A percentile compares a stretch with the other conserved stretches of the same genome.
Evolutionary conservation across 2,113 vertebrate genomes (phyloP).

Genomic region (Vulpes vulpes): DNA sequence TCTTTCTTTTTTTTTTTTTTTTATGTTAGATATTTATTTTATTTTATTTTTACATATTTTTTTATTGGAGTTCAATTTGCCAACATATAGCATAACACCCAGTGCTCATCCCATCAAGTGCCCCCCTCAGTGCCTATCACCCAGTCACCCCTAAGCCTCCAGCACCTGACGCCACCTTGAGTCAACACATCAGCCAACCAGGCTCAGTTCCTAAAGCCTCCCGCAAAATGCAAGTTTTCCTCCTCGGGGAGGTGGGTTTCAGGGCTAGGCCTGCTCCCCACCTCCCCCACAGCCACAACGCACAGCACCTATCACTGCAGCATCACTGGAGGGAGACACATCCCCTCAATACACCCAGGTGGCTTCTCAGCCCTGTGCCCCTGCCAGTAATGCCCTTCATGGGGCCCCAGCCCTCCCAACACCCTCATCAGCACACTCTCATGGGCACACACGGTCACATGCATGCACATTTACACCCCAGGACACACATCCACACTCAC

Average conservation of each 20-base stretch:
- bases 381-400: not conserved
- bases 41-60: too few species aligned
- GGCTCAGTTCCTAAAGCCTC: not conserved
- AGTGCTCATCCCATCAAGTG: too few species aligned
- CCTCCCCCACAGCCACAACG: not conserved
- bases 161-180: not conserved
- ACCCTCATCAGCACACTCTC: not conserved
- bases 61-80: too few species aligned
- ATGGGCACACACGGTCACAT: too few species aligned
- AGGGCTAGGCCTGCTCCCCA: not conserved
- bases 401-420: not conserved
- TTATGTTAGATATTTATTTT: too few species aligned
- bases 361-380: not conserved
- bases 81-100: too few species aligned
- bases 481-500: not conserved
- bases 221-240: not conserved
- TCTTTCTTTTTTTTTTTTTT: too few species aligned
- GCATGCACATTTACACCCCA: not conserved
- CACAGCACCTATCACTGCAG: not conserved
- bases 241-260: not conserved
- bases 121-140: too few species aligned
- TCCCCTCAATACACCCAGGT: not conserved
- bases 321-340: fast-evolving
- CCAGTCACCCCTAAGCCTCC: not conserved
- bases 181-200: too few species aligned